phyloP scores from a whole-genome alignment of 1,140 invertebrate genomes.

The Tetragnatha versicolor region DNA sequence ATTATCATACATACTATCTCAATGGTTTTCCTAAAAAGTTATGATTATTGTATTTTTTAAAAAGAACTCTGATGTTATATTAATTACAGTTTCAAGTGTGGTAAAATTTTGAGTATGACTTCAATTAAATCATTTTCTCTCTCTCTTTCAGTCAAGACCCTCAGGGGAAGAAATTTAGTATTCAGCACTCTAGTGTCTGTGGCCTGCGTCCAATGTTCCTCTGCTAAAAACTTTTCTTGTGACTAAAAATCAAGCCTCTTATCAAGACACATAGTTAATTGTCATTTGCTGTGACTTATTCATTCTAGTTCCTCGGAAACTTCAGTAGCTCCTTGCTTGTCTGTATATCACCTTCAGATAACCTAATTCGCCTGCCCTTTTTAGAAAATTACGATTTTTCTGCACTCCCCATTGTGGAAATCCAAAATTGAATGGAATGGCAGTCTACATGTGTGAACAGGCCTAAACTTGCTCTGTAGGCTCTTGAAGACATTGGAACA shows the following conservation, averaged over 20 bases:
- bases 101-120: too few species aligned
- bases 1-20: too few species aligned
- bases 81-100: too few species aligned
- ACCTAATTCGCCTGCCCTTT: constrained; percentile 45
- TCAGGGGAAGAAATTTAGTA: constrained; percentile 51
- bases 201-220: constrained; percentile 55
- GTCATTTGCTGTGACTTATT: constrained; percentile 54
- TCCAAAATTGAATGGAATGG: constrained; percentile 19
- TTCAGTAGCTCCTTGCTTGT: constrained; percentile 54
- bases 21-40: too few species aligned
- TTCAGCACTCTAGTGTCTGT: constrained; percentile 55
- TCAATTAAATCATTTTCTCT: not conserved
- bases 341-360: constrained; percentile 45
- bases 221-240: constrained; percentile 49
- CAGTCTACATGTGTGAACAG: constrained; percentile 5
- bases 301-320: constrained; percentile 55
- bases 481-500: constrained; percentile 24
- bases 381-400: constrained; percentile 43
- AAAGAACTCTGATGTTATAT: too few species aligned
- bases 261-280: constrained; percentile 49
- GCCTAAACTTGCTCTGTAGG: not conserved
- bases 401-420: constrained; percentile 38
- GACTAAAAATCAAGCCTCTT: constrained; percentile 49
- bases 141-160: constrained; percentile 44
- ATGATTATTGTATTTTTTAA: not conserved